These are phyloP conservation scores for Macrosoma leucophasiata DNA, from an alignment of 2,888 invertebrate genomes.

Conservation along the genomic window DNA sequence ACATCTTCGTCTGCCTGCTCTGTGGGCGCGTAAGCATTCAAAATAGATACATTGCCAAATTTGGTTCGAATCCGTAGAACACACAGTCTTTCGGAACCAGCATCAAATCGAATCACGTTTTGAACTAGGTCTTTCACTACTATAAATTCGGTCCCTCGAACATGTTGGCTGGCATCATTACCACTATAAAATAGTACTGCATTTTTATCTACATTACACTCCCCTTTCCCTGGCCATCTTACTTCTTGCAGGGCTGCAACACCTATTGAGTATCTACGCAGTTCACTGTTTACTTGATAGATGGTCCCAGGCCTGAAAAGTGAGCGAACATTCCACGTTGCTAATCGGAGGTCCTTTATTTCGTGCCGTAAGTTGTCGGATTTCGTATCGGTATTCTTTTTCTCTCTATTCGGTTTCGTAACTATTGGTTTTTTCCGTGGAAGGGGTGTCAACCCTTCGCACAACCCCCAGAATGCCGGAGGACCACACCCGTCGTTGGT, in stretches of 20 bases:
- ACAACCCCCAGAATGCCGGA: constrained; percentile 2
- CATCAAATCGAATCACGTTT: no score
- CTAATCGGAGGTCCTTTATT: constrained; percentile 5
- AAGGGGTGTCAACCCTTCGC: constrained; percentile 2
- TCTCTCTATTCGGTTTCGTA: constrained; percentile 4
- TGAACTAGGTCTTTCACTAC: no score
- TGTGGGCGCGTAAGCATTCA: no score
- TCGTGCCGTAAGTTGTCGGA: neutral
- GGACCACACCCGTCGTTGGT: neutral
- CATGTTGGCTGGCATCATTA: no score
- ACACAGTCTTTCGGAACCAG: no score
- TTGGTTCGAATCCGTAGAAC: no score
- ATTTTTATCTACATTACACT: neutral
- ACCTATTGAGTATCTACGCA: no score
- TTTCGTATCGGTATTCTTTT: neutral
- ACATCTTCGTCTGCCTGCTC: no score
- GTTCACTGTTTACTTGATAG: no score
- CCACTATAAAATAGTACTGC: no score
- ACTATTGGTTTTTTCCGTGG: constrained; percentile 2
- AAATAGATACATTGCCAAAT: no score
- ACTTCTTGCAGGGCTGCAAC: constrained; percentile 2
- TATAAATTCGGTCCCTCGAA: no score
- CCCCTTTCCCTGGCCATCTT: constrained; percentile 1
- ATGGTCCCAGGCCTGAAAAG: constrained; percentile 4
- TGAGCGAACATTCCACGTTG: constrained; percentile 5